Base-by-base conservation (phyloP, 2,797 vertebrate species). In the Oreortyx pictus region DNA sequence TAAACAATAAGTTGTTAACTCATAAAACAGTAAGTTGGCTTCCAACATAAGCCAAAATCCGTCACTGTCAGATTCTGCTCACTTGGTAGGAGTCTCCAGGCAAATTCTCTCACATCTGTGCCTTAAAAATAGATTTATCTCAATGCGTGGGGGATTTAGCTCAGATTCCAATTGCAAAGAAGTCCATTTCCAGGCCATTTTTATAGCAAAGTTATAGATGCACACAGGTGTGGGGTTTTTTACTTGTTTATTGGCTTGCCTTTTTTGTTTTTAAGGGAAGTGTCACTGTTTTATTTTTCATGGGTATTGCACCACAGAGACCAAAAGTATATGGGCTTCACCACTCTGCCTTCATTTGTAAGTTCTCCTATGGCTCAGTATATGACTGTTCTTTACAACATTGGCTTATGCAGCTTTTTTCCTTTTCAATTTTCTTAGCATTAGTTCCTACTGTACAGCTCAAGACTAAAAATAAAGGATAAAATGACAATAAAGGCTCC, bases 401-500 rank as follows among this genome's bases (percentile, higher is more conserved):
- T 17, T 33, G 57, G 44, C 65, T 93, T 89, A 64, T 94, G 49
- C 27, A 67, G 62, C 47, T 78, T 83, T 83, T 95, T 94, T 89
- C 29, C 50, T 74, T 93, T 95, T 93, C 93, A 62, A 74, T 96
- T 96, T 97, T 94, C 93, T 93, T 89, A 90, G 71, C 89, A 70
- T 95, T 96, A 93, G 94, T 97, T 97, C 90, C 93, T 94, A 89
- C 81, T 87, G 91, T 88, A 93, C 62, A 89, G 83, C 78, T 94
- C 76, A 94, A 92, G 81, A 86, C 66, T 88, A 79, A 96, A 97
- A 95, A 97, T 92, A 96, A 97, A 97, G 95, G 88, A 89, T 91
- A 92, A 94, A 95, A 95, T 92, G 82, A 96, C 93, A 97, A 96
- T 95, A 96, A 97, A 97, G 86, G 93, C 93, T 96, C 82, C 82